Conservation (phyloP, 2,888 invertebrate genomes). For the Dysmachus trigonus region DNA sequence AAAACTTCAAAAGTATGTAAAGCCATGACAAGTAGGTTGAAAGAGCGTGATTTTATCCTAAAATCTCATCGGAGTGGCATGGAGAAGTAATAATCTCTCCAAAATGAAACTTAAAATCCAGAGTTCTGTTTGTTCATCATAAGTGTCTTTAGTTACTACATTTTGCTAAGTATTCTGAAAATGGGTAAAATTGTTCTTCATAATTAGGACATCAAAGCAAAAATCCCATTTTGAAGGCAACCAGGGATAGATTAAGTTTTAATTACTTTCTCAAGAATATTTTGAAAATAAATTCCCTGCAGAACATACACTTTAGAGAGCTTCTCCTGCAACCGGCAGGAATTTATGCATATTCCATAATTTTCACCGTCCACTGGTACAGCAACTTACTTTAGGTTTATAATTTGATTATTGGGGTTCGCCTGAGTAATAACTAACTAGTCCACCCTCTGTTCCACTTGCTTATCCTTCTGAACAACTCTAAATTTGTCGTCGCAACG, state of each 20-base stretch:
- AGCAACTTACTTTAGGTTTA: neutral
- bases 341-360: neutral
- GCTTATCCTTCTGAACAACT: neutral
- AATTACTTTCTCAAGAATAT: neutral
- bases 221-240: neutral
- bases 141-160: neutral
- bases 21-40: neutral
- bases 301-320: neutral
- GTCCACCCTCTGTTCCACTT: neutral
- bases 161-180: neutral
- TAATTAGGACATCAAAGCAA: neutral
- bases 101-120: neutral
- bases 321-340: neutral
- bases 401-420: neutral
- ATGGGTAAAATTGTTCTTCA: neutral
- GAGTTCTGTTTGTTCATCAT: neutral
- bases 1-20: neutral
- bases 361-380: neutral
- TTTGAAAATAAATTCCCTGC: neutral
- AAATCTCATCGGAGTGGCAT: neutral
- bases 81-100: neutral
- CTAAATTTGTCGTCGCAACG: neutral
- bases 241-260: neutral
- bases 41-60: neutral
- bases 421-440: neutral